A percentile compares a stretch with the other conserved stretches of the same genome.
phyloP scores from a whole-genome alignment of 2,888 invertebrate species.

The Tupiocoris notatus region DNA sequence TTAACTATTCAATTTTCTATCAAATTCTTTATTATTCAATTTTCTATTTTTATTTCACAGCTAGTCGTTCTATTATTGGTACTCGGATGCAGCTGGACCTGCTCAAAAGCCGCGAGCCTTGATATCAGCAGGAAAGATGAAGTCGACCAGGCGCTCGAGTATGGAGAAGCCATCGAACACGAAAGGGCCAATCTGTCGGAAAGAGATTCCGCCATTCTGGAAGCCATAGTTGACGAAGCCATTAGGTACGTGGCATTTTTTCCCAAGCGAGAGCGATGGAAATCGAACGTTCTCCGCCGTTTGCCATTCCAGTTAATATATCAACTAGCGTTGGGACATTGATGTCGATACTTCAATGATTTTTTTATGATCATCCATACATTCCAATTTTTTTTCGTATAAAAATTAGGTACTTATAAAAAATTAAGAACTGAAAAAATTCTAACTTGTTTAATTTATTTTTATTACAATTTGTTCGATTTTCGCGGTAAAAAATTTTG shows the following conservation, averaged over 20 bases:
- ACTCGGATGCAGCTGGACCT: neutral
- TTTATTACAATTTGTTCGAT: too few relatives aligned
- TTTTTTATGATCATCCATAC: neutral
- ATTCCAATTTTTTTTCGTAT: neutral
- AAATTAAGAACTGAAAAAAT: neutral
- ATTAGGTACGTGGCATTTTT: too few relatives aligned
- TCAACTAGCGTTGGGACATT: too few relatives aligned
- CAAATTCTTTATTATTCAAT: too few relatives aligned
- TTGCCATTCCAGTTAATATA: too few relatives aligned
- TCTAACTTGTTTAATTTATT: too few relatives aligned
- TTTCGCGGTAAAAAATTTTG: too few relatives aligned
- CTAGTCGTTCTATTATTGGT: slow-evolving; percentile 1
- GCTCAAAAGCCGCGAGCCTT: neutral
- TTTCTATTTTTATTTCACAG: neutral
- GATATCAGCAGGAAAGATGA: neutral
- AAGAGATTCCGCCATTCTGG: slow-evolving; percentile 41
- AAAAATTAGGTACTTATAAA: neutral
- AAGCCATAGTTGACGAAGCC: slow-evolving; percentile 43
- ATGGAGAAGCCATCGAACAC: slow-evolving; percentile 15
- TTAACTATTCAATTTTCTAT: too few relatives aligned
- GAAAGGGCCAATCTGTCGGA: slow-evolving; percentile 23
- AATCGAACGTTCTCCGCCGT: too few relatives aligned
- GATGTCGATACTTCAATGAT: neutral
- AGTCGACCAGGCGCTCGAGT: slow-evolving; percentile 19
- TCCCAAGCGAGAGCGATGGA: too few relatives aligned